Percentiles rank a stretch among this genome's conserved stretches.
Conservation (phyloP, 2,113 vertebrate genomes). For the Tympanuchus pallidicinctus region DNA sequence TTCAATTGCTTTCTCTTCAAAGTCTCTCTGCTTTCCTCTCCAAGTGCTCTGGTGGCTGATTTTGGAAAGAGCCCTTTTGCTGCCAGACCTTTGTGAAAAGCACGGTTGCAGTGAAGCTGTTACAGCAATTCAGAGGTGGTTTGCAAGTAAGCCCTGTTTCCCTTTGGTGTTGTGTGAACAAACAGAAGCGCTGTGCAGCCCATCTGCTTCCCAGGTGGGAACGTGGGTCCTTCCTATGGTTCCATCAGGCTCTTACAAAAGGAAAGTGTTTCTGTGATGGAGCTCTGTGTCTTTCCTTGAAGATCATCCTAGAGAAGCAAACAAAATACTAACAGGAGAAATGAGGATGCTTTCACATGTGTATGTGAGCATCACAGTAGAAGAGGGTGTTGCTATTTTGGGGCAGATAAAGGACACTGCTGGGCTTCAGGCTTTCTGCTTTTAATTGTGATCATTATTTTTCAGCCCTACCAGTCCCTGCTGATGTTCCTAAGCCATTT, state of each 20-base stretch:
- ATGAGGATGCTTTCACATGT: background rate
- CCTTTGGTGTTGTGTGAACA: background rate
- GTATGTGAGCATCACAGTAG: background rate
- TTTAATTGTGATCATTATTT: background rate
- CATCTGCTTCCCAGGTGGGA: background rate
- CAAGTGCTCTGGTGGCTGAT: background rate
- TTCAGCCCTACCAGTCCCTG: background rate
- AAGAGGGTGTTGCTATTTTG: background rate
- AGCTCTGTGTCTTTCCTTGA: background rate
- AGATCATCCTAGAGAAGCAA: background rate
- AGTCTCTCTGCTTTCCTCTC: background rate
- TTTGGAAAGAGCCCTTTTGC: background rate
- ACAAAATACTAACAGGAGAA: background rate
- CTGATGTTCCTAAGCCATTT: background rate
- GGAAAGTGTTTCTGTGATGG: background rate
- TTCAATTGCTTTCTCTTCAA: background rate
- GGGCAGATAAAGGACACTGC: background rate
- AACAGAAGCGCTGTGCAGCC: rapidly evolving
- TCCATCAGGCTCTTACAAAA: background rate
- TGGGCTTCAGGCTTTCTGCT: background rate
- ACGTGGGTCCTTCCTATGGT: background rate
- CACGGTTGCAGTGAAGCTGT: background rate
- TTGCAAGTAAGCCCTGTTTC: background rate
- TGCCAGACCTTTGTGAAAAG: background rate
- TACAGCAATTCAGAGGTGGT: background rate